Conservation (phyloP, 2,113 vertebrate species). For the Serinus canaria region DNA sequence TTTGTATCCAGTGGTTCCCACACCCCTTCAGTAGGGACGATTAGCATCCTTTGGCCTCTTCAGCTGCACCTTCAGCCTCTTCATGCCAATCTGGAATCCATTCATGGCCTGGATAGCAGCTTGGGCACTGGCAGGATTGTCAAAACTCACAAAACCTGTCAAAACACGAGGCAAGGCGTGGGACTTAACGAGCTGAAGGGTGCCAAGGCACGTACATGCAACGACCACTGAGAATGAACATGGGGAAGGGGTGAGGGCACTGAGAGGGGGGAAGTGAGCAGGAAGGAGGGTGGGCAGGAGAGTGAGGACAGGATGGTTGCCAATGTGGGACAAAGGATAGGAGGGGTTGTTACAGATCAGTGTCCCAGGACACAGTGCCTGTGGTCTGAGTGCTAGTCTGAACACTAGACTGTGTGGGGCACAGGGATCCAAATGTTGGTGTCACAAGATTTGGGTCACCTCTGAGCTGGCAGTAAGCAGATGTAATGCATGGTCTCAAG, state of each 20-base stretch:
- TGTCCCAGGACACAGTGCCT: neutral
- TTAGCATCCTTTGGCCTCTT: constrained; percentile 99
- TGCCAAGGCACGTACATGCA: constrained; percentile 36
- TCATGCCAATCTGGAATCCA: constrained; percentile 99
- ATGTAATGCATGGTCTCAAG: neutral
- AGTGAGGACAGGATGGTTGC: constrained; percentile 29
- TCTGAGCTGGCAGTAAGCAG: neutral
- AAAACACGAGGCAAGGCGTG: constrained; percentile 79
- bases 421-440: neutral
- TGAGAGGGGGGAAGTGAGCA: neutral
- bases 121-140: constrained; percentile 98
- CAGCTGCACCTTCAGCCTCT: constrained; percentile 99
- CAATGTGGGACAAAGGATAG: constrained; percentile 1
- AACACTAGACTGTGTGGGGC: neutral
- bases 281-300: neutral
- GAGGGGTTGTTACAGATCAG: neutral
- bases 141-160: constrained; percentile 98
- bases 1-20: constrained; percentile 69
- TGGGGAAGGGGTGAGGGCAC: neutral
- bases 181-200: constrained; percentile 66
- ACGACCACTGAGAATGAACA: constrained; percentile 61
- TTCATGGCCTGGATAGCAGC: constrained; percentile 99
- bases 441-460: neutral
- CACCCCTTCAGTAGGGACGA: constrained; percentile 90
- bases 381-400: neutral